Percentiles rank a stretch among this genome's conserved stretches.
These are phyloP conservation scores for Diaphora mendica DNA, from an alignment of 2,888 invertebrate genomes.

Conservation along the genomic window DNA sequence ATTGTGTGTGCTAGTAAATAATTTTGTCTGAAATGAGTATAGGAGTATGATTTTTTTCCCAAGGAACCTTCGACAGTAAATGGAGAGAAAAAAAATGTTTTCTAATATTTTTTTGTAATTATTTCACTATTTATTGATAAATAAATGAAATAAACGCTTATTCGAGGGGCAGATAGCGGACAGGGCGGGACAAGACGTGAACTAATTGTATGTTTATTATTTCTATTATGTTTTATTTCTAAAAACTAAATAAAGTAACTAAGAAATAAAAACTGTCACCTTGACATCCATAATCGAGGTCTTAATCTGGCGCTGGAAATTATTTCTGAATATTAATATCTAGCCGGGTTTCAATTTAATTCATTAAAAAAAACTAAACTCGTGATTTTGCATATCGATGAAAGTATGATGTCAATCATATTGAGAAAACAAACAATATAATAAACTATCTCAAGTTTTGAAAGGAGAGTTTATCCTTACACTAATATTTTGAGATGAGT, in stretches of 20 bases:
- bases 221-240: neutral
- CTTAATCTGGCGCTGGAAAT: constrained; percentile 57
- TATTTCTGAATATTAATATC: constrained; percentile 20
- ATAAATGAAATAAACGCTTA: too few species aligned
- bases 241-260: neutral
- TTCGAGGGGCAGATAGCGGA: neutral
- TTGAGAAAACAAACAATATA: too few species aligned
- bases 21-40: neutral
- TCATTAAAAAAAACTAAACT: neutral
- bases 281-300: constrained; percentile 43
- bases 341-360: neutral
- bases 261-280: constrained; percentile 36
- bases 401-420: too few species aligned
- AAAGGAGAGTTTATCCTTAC: too few species aligned
- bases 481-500: too few species aligned
- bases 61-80: neutral
- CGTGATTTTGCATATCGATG: too few species aligned
- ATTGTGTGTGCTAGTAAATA: neutral
- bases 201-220: neutral
- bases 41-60: neutral
- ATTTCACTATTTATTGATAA: too few species aligned
- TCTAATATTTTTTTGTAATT: too few species aligned
- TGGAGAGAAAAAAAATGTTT: neutral
- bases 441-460: too few species aligned
- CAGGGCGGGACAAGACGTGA: neutral